phyloP scores from a whole-genome alignment of 1,140 invertebrate species.

The Globodera ellingtonae region DNA sequence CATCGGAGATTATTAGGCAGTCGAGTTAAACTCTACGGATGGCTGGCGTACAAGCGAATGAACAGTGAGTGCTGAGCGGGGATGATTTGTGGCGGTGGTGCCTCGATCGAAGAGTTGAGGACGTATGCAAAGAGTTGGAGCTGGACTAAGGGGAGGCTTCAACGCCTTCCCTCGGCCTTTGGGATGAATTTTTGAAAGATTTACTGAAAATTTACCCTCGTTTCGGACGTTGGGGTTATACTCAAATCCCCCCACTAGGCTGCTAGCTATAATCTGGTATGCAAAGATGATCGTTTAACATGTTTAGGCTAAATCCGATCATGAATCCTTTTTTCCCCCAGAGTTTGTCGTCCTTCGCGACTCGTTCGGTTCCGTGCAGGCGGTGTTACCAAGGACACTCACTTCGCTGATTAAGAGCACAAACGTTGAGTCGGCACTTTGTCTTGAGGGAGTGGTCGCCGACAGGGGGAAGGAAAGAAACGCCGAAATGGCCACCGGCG shows the following conservation, averaged over 20 bases:
- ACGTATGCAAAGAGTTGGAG: too few relatives aligned
- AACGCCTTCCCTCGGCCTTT: too few relatives aligned
- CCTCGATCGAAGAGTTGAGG: too few relatives aligned
- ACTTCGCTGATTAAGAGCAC: conserved; percentile 18
- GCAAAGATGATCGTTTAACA: too few relatives aligned
- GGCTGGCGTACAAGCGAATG: conserved; percentile 44
- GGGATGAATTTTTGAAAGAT: too few relatives aligned
- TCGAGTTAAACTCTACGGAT: conserved; percentile 48
- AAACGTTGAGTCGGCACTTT: conserved; percentile 36
- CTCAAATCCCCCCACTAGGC: too few relatives aligned
- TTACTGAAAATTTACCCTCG: too few relatives aligned
- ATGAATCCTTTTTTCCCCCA: background rate
- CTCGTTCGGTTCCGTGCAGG: conserved; percentile 44
- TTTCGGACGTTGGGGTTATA: too few relatives aligned
- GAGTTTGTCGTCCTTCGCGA: conserved; percentile 47
- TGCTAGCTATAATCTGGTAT: too few relatives aligned
- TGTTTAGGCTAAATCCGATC: background rate
- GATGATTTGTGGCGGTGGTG: too few relatives aligned
- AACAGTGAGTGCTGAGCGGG: conserved; percentile 1
- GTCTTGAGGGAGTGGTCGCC: conserved; percentile 37
- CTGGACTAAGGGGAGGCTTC: too few relatives aligned
- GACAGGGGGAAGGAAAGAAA: conserved; percentile 42
- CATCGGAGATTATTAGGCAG: conserved; percentile 19
- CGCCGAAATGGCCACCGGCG: conserved; percentile 50
- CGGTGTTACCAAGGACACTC: conserved; percentile 32